phyloP scores from a whole-genome alignment of 2,888 invertebrate species.

The Cheilosia scutellata region DNA sequence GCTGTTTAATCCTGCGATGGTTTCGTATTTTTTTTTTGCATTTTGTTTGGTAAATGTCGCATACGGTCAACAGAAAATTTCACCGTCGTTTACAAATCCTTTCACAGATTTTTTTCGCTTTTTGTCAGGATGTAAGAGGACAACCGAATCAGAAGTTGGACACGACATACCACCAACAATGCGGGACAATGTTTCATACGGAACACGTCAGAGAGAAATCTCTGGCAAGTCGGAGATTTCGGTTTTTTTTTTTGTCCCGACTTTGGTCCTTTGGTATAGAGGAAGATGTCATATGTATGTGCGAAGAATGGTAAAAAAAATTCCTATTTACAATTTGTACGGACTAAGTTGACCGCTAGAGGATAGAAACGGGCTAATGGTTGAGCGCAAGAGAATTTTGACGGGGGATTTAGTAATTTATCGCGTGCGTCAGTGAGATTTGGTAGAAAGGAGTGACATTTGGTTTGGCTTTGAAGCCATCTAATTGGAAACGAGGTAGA shows the following conservation, averaged over 20 bases:
- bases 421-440: slow-evolving; percentile 26
- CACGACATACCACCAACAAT: slow-evolving; percentile 45
- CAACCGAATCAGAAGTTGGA: slow-evolving; percentile 66
- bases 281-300: slow-evolving; percentile 48
- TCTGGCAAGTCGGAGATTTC: slow-evolving; percentile 33
- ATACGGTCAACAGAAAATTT: slow-evolving; percentile 64
- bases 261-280: slow-evolving; percentile 38
- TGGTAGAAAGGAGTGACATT: background rate
- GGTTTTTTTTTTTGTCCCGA: background rate
- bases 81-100: slow-evolving; percentile 63
- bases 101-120: slow-evolving; percentile 31
- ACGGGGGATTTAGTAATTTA: slow-evolving; percentile 60
- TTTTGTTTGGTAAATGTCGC: slow-evolving; percentile 51
- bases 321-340: slow-evolving; percentile 14
- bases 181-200: slow-evolving; percentile 45
- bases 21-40: background rate
- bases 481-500: slow-evolving; percentile 27
- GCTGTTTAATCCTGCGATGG: slow-evolving; percentile 31
- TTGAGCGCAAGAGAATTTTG: slow-evolving; percentile 25
- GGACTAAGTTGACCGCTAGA: slow-evolving; percentile 44
- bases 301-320: background rate
- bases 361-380: slow-evolving; percentile 50
- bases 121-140: slow-evolving; percentile 36
- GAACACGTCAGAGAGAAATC: slow-evolving; percentile 45
- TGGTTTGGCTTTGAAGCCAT: slow-evolving; percentile 8